Evolutionary conservation across 2,797 vertebrate species (phyloP), one percentile per base, ranked within the genome.

Genomic region (Ctenopoma kingsleyae): DNA sequence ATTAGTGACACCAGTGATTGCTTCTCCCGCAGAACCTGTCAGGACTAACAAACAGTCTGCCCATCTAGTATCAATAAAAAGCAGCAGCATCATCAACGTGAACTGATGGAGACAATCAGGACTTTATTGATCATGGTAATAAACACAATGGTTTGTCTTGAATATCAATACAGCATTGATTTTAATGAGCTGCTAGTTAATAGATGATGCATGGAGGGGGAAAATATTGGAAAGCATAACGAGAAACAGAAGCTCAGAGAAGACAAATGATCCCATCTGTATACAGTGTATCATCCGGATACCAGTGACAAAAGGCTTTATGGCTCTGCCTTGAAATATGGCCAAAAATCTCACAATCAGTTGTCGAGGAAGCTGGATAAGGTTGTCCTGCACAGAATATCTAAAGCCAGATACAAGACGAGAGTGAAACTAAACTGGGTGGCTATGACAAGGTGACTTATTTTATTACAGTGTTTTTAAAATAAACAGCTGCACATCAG

Each of bases 201-300:
- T 75, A 74, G 67, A 87, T 85, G 85, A 90, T 85, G 66, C 61
- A 82, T 82, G 70, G 78, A 36, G 16, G 50, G 47, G 55, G 55
- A 2, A 41, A 58, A 69, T 77, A 76, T 60, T 41, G 72, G 69
- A 68, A 76, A 81, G 70, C 59, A 54, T 48, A 83, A 80, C 17
- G n/a, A 73, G 79, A 81, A 60, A 75, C 40, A 75, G 80, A 82
- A 75, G 80, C 81, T 72, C 23, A 8, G 50, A 74, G 67, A 85
- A 90, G 90, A 91, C 74, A 74, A 89, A 91, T 66, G 76, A 86
- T 65, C 79, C 87, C 83, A 91, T 93, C 86, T 92, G 85, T 80
- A 73, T 61, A 82, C 82, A 75, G 83, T 80, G 84, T 50, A 79
- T 91, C 85, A 85, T 84, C 44, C 32, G 5, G 23, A 70, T 66